Evolutionary conservation across 2,113 vertebrate genomes (phyloP), one percentile per base, ranked within the genome.

Genomic region (Upupa epops): DNA sequence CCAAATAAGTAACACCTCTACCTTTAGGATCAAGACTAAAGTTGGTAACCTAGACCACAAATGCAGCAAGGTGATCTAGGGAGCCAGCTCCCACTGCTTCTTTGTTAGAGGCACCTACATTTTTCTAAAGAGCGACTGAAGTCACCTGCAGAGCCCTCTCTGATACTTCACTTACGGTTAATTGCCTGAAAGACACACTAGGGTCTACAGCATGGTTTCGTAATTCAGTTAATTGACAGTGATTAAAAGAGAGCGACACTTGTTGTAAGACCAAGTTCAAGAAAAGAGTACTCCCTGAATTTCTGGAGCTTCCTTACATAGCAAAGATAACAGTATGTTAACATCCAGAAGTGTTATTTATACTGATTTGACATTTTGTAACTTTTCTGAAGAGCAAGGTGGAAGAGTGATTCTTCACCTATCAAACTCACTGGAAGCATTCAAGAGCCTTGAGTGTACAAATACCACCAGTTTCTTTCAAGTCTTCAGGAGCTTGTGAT

Each of bases 221-320:
- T 82, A 93, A 88, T 61, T 85, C 51, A 63, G 64, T 80, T 83
- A 94, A 94, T 40, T 82, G 58, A 76, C 26, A 31, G 28, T 37
- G 77, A 92, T 92, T 88, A 90, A 42, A 52, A 74, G 17, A 86
- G 66, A 92, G 88, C n/a, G 15, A 60, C 75, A 45, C 36, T 86
- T 81, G 28, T 69, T 3, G 3, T 68, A 86, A 69, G 32, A 94
- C 6, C 34, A 84, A 75, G 19, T 48, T 94, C 69, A 94, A 83
- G 51, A 85, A 14, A 54, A 48, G 36, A 55, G 66, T 5, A 13
- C 26, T 80, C 37, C 51, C 36, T 37, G 31, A 78, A 72, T 78
- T 94, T 93, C 63, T 71, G 49, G 52, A 80, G 66, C 75, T 90
- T 54, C 31, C 59, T 79, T 69, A 84, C 22, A 31, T 0, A 8